Base-by-base conservation (phyloP, 2,888 invertebrate genomes). In the Polydrusus tereticollis region DNA sequence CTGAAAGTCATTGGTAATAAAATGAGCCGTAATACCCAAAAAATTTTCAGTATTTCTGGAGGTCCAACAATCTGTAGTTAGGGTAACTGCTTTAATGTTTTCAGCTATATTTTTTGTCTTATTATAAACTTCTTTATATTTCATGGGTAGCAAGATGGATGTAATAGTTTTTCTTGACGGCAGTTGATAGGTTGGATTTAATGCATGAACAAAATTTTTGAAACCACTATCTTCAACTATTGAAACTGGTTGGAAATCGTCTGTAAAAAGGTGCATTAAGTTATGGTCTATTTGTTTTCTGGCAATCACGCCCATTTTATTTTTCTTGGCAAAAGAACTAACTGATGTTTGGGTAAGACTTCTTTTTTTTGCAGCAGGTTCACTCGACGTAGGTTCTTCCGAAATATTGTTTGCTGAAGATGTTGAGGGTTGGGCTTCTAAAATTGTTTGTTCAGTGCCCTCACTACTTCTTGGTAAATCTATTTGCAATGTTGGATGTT, bases 61-160 rank as follows among this genome's bases (percentile, higher is more conserved):
- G 14, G 81, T 81, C 81, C 82, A 81, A 57, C 78, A 77, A 73
- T 82, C 82, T 5, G 80, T 81, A 23, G 82, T 82, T 41, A 82
- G 1, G 0, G n/a, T 21, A 1, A 47, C 21, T 4, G 47, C 6
- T 21, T 23, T 20, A n/a, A 12, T 6, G 6, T 47, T 10, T 2
- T 47, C n/a, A 2, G n/a, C 12, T 6, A 55, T 8, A 45, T 16
- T 1, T 16, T 16, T 20, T 8, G 21, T 12, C 2, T 6, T 36
- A 36, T 38, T 58, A 20, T 58, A 21, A 8, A 16, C 55, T 6
- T 47, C n/a, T 12, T 47, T n/a, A 12, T 47, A 47, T 5, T 1
- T 12, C 47, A 1, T 8, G 7, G 16, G 71, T 43, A 76, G 50
- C 36, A 75, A 2, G 1, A 70, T 57, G 20, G 50, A 58, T 1